These are phyloP conservation scores for Eunapius fragilis DNA, from an alignment of 37 sponge, comb jelly and placozoan species.

Conservation along the genomic window DNA sequence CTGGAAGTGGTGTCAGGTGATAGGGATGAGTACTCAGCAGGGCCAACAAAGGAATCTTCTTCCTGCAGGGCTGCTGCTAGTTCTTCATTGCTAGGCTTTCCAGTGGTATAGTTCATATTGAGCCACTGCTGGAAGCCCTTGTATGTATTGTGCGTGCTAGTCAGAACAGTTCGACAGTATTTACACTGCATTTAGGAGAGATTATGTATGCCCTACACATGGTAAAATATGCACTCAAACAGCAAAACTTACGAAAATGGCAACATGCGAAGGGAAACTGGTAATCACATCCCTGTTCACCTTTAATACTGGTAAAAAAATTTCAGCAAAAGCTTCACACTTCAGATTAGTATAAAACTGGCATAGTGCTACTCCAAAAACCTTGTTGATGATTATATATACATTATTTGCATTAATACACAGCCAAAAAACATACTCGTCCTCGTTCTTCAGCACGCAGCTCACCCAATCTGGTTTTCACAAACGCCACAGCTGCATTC, in stretches of 20 bases:
- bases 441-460: background rate
- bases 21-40: background rate
- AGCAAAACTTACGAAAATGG: background rate
- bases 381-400: no score
- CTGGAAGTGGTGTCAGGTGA: background rate
- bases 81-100: background rate
- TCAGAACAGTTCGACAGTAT: background rate
- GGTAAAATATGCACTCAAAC: background rate
- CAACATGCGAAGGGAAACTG: background rate
- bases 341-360: no score
- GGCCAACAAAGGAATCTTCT: background rate
- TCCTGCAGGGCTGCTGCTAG: background rate
- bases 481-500: background rate
- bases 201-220: background rate
- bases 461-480: background rate
- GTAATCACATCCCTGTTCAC: background rate
- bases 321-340: background rate
- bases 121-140: background rate
- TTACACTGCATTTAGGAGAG: background rate
- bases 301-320: background rate
- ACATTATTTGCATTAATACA: no score
- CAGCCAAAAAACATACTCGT: background rate
- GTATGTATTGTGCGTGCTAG: background rate
- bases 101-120: background rate
- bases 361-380: no score